These are phyloP conservation scores for Oscheius onirici DNA, from an alignment of 2,888 invertebrate genomes.

Conservation along the genomic window DNA sequence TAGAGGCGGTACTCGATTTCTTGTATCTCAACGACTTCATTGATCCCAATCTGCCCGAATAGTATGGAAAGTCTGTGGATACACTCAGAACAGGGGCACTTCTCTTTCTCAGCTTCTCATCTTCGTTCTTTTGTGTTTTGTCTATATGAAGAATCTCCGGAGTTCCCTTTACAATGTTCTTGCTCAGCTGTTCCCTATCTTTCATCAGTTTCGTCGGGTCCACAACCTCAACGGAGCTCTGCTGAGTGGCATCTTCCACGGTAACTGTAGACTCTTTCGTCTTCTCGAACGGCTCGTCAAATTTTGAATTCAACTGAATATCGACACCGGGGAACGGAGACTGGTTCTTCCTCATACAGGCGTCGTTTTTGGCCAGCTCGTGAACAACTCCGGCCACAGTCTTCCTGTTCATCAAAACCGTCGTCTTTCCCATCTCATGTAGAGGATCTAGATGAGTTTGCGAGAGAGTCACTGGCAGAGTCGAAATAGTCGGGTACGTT, in stretches of 20 bases:
- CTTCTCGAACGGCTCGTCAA: neutral
- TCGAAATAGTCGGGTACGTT: neutral
- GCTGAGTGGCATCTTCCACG: neutral
- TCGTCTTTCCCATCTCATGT: neutral
- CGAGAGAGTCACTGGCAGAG: neutral
- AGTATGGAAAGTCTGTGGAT: neutral
- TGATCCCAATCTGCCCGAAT: neutral
- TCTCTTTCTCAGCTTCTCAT: too few species aligned
- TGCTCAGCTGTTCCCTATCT: neutral
- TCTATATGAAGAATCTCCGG: too few species aligned
- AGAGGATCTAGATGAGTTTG: neutral
- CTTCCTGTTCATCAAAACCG: neutral
- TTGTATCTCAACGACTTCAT: too few species aligned
- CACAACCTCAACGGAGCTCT: neutral
- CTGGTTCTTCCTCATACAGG: neutral
- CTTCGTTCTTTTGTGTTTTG: too few species aligned
- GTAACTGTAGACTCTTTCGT: neutral
- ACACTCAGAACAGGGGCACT: neutral
- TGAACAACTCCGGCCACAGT: slow-evolving; percentile 16
- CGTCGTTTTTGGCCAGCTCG: neutral
- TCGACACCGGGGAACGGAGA: neutral
- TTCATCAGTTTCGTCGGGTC: neutral
- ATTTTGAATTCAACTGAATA: too few species aligned
- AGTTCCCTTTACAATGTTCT: too few species aligned
- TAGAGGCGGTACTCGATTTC: too few species aligned